Evolutionary conservation across 2,888 invertebrate species (phyloP), one percentile per base, ranked within the genome.

Genomic region (Drosophila borborema): DNA sequence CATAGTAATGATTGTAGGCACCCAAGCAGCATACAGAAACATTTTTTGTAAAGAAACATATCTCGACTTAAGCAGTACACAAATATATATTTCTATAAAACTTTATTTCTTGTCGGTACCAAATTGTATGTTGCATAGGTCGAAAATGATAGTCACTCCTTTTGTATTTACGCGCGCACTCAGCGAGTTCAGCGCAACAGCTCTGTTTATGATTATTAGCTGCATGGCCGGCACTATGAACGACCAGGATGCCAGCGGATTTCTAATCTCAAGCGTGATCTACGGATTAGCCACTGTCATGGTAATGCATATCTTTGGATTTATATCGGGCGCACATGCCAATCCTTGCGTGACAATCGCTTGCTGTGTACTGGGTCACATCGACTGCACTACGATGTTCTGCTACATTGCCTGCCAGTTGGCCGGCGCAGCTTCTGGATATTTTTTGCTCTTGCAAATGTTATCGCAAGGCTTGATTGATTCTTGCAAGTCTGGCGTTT

Each of bases 281-380:
- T 69, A 74, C 14, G 87, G 87, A 16, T 20, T 88, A 45, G 67
- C 74, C 5, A 65, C 76, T 12, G 75, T 84, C 45, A 61, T 77
- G 38, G 71, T 82, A 0, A 68, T 86, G 74, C 87, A 88, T 28
- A 74, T 84, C 10, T 87, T 86, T 62, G 87, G 87, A 40, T 82
- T 81, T n/a, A 72, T 87, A 45, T 87, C 87, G 7, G 87, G 87
- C 0, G 87, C 86, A 7, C 87, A 87, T 65, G 75, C 80, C 10
- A 87, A 87, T 79, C 87, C 87, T 0, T 76, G 84, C 43, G 73
- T 82, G 10, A 73, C 87, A 5, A 65, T 87, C 16, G 74, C 86
- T 8, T 87, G 87, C 45, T 86, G 63, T 28, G 41, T 80, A 7
- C 64, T 84, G 23, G 77, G 82, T 49, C 74, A 87, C 38, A 87